Conservation (phyloP, 2,113 vertebrate species). For the Pachycephala philippinensis region DNA sequence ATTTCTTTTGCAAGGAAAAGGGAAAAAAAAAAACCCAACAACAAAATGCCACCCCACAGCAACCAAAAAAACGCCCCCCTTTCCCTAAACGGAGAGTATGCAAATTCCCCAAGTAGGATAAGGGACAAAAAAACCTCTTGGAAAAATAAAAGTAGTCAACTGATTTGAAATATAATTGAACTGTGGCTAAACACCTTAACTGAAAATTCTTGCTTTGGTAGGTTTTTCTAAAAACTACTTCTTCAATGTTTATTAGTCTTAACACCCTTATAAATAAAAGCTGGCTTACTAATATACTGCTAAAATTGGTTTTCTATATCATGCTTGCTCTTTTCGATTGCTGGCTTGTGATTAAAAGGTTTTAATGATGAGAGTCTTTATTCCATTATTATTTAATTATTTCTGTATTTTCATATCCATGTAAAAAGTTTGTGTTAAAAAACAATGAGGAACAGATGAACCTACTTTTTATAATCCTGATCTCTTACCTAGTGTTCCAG, state of each 20-base stretch:
- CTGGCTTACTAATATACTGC: background rate
- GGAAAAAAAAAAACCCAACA: fast-evolving
- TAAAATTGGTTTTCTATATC: background rate
- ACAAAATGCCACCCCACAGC: background rate
- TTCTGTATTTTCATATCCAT: background rate
- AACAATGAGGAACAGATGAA: background rate
- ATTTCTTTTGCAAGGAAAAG: background rate
- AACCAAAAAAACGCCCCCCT: fast-evolving
- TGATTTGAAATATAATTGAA: background rate
- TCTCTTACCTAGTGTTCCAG: background rate
- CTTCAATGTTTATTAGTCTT: background rate
- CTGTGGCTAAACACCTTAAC: background rate
- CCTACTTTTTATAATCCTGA: background rate
- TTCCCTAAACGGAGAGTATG: background rate
- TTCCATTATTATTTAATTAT: background rate
- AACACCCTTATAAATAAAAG: background rate
- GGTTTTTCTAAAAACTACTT: background rate
- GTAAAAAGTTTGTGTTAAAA: background rate
- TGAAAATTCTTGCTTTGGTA: background rate
- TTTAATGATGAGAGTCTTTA: background rate
- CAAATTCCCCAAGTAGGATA: background rate
- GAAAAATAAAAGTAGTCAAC: background rate
- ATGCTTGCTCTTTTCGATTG: background rate
- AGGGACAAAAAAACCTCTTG: background rate
- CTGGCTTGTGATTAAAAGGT: background rate